Evolutionary conservation across 2,888 invertebrate genomes (phyloP).

Genomic region (Candidula unifasciata): DNA sequence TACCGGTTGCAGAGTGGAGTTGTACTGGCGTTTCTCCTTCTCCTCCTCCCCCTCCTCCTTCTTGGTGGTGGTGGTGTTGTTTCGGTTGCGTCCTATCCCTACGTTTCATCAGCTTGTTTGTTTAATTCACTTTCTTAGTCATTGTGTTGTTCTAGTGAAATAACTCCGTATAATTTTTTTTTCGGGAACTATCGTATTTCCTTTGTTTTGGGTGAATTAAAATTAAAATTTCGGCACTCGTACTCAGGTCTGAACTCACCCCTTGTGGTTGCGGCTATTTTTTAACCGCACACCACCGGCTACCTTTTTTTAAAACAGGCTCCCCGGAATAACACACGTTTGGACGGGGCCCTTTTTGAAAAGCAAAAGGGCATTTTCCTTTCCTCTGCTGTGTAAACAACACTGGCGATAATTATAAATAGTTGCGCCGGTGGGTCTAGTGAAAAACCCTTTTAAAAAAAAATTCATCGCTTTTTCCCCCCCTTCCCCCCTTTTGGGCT

Average conservation of each 20-base stretch:
- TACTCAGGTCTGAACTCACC: no score
- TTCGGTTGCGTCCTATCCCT: not conserved
- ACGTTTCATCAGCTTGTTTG: not conserved
- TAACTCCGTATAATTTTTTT: no score
- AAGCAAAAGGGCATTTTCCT: not conserved
- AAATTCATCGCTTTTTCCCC: conserved; percentile 6
- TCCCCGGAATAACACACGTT: not conserved
- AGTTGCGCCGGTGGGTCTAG: not conserved
- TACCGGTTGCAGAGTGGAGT: no score
- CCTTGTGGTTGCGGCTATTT: no score
- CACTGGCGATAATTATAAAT: not conserved
- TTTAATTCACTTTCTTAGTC: not conserved
- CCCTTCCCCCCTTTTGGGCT: not conserved
- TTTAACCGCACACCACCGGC: no score
- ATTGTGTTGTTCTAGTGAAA: not conserved
- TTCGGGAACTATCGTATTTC: no score
- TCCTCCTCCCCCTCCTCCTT: not conserved
- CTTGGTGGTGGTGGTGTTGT: not conserved
- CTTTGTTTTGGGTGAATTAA: no score
- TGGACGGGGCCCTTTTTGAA: not conserved
- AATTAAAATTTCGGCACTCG: no score
- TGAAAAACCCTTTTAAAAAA: not conserved
- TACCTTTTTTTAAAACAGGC: no score
- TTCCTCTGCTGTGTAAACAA: not conserved
- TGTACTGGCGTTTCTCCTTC: not conserved